Evolutionary conservation across 1,140 invertebrate genomes (phyloP).

Genomic region (Diploscapter pachys): DNA sequence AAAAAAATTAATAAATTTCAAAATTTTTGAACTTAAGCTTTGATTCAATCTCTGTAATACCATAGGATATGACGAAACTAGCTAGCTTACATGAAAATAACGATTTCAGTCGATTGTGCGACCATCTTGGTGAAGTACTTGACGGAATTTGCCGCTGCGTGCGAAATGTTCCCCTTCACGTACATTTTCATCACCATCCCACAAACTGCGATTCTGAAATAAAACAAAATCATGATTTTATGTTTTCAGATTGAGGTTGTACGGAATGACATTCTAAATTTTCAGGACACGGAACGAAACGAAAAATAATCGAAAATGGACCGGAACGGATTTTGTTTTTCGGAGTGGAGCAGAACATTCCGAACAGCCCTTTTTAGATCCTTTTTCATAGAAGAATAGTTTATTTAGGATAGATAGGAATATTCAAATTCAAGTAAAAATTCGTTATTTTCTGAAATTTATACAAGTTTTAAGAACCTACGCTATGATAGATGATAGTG

Average conservation of each 20-base stretch:
- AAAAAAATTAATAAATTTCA: too few relatives aligned
- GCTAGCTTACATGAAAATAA: constrained; percentile 89
- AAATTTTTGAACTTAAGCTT: too few relatives aligned
- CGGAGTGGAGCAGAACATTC: neutral
- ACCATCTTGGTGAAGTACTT: constrained; percentile 99
- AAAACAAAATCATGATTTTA: neutral
- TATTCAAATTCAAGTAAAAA: too few relatives aligned
- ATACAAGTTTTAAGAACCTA: constrained; percentile 23
- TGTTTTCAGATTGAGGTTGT: too few relatives aligned
- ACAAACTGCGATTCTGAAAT: constrained; percentile 83
- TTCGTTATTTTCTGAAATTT: neutral
- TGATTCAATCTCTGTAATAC: too few relatives aligned
- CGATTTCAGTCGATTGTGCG: constrained; percentile 74
- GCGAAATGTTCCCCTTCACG: constrained; percentile 94
- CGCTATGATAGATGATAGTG: constrained; percentile 56
- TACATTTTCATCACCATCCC: constrained; percentile 99
- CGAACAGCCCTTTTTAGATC: neutral
- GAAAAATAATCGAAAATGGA: too few relatives aligned
- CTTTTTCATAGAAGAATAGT: too few relatives aligned
- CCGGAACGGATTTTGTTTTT: too few relatives aligned
- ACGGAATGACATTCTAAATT: too few relatives aligned
- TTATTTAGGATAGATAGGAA: too few relatives aligned
- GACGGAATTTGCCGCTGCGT: constrained; percentile 92
- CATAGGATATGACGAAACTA: constrained; percentile 65
- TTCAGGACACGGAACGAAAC: too few relatives aligned